Evolutionary conservation across 2,888 invertebrate genomes (phyloP).

Genomic region (Lasioglossum morio): DNA sequence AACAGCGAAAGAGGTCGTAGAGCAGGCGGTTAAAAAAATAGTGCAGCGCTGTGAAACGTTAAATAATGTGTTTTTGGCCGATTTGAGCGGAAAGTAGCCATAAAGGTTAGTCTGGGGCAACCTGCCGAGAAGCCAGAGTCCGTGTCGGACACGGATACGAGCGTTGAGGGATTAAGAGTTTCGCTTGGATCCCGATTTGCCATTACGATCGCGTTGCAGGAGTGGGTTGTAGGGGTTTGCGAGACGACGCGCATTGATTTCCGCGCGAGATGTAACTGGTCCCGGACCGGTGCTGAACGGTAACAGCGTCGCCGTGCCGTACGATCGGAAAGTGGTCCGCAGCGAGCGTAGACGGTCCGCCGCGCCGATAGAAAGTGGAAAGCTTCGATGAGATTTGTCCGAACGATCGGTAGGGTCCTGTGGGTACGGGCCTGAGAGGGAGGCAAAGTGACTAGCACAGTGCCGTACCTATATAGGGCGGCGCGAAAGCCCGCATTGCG

Average conservation of each 20-base stretch:
- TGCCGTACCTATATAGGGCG: slow-evolving; percentile 52
- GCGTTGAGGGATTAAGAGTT: slow-evolving; percentile 21
- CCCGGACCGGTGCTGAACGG: slow-evolving; percentile 2
- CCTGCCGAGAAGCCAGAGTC: not conserved
- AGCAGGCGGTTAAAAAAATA: not conserved
- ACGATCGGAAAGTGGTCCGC: slow-evolving; percentile 22
- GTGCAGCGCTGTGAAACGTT: not conserved
- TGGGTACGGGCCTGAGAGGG: slow-evolving; percentile 52
- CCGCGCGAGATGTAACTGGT: not conserved
- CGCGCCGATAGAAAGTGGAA: not conserved
- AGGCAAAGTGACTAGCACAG: slow-evolving; percentile 60
- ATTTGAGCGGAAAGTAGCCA: not conserved
- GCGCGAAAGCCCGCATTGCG: slow-evolving; percentile 73
- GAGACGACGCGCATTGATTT: not conserved
- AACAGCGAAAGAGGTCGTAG: too few relatives aligned
- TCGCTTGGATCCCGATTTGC: slow-evolving; percentile 10
- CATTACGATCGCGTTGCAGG: not conserved
- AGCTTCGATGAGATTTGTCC: slow-evolving; percentile 54
- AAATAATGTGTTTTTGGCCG: not conserved
- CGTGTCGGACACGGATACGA: slow-evolving; percentile 15
- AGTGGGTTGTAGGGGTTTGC: not conserved
- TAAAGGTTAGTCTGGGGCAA: not conserved
- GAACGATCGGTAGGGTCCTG: slow-evolving; percentile 53
- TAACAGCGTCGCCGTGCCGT: not conserved
- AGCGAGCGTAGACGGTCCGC: slow-evolving; percentile 3